Conservation (phyloP, 2,888 invertebrate species). For the Metacarcinus magister region DNA sequence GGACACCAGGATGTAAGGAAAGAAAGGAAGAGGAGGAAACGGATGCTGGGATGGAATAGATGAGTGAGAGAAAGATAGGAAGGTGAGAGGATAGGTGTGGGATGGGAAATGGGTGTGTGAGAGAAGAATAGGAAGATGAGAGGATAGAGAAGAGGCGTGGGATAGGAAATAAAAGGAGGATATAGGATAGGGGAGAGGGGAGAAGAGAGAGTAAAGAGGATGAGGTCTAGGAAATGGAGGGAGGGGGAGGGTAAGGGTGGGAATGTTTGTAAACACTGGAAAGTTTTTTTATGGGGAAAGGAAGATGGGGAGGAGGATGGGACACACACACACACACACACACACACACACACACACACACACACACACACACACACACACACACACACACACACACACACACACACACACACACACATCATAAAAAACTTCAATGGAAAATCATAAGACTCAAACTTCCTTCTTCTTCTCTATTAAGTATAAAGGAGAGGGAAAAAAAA, state of each 20-base stretch:
- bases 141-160: not conserved
- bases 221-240: not conserved
- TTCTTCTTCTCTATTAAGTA: no score
- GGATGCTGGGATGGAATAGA: no score
- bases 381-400: not conserved
- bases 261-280: not conserved
- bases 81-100: no score
- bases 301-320: no score
- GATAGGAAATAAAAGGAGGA: not conserved
- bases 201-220: not conserved
- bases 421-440: no score
- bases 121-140: not conserved
- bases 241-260: not conserved
- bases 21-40: not conserved
- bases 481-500: no score
- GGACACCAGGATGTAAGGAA: not conserved
- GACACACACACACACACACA: not conserved
- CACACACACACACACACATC: not conserved
- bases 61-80: no score
- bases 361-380: not conserved
- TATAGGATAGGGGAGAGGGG: not conserved
- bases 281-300: not conserved
- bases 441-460: no score
- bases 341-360: conserved; percentile 20
- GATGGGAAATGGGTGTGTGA: no score